A percentile compares a stretch with the other conserved stretches of the same genome.
phyloP scores from a whole-genome alignment of 2,797 vertebrate species.

The Diceros bicornis region DNA sequence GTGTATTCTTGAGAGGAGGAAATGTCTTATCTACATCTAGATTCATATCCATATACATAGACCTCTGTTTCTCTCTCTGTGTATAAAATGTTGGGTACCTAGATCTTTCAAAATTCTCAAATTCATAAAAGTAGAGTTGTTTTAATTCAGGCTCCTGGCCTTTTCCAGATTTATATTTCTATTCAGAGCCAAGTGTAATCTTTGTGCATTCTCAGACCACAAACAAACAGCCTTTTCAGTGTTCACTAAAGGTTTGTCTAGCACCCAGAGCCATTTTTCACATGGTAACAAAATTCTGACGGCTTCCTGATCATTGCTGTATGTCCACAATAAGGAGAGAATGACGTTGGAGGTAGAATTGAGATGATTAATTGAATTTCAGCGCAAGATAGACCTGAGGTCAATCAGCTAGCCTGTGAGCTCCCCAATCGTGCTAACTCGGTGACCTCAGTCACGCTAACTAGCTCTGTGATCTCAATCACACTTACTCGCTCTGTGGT shows the following conservation, averaged over 20 bases:
- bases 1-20: neutral
- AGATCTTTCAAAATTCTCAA: slow-evolving; percentile 5
- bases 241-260: neutral
- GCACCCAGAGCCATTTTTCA: neutral
- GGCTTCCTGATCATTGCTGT: neutral
- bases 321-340: neutral
- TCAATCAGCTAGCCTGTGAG: neutral
- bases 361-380: neutral
- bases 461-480: neutral
- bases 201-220: slow-evolving; percentile 2
- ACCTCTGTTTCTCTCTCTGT: neutral
- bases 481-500: neutral
- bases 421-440: neutral
- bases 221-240: neutral
- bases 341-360: neutral
- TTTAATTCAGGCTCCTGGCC: neutral
- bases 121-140: slow-evolving; percentile 32
- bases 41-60: neutral
- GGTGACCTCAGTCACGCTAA: neutral
- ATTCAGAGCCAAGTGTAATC: neutral
- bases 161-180: slow-evolving; percentile 25
- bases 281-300: neutral
- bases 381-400: neutral
- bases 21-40: neutral
- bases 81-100: neutral